phyloP scores from a whole-genome alignment of 2,113 vertebrate species.

The Perca fluviatilis region DNA sequence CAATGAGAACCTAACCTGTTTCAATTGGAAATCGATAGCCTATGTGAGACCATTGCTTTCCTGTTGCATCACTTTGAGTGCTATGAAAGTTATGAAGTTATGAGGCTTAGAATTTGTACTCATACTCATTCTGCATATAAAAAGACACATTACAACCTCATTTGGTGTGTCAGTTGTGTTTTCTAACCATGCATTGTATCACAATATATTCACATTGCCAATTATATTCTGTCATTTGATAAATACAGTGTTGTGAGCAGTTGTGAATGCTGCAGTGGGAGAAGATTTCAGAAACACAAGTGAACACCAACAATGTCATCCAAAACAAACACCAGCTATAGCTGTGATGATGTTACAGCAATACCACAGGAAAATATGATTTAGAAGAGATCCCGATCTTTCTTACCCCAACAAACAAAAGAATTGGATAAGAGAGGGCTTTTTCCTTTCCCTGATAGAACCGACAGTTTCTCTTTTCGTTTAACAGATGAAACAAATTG shows the following conservation, averaged over 20 bases:
- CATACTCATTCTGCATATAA: constrained; percentile 29
- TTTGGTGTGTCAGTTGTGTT: background rate
- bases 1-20: constrained; percentile 64
- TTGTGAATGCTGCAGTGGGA: background rate
- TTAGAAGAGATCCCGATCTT: background rate
- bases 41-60: constrained; percentile 73
- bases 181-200: background rate
- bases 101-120: constrained; percentile 31
- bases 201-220: background rate
- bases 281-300: background rate
- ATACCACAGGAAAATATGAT: background rate
- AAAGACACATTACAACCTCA: background rate
- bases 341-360: background rate
- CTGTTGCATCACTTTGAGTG: constrained; percentile 76
- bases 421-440: background rate
- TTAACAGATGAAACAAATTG: background rate
- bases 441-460: background rate
- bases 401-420: background rate
- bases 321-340: constrained; percentile 6
- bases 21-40: constrained; percentile 67
- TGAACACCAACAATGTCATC: background rate
- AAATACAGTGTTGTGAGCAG: background rate
- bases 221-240: background rate
- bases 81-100: constrained; percentile 50
- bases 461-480: background rate